Evolutionary conservation across 2,888 invertebrate genomes (phyloP).

Genomic region (Cancer borealis): DNA sequence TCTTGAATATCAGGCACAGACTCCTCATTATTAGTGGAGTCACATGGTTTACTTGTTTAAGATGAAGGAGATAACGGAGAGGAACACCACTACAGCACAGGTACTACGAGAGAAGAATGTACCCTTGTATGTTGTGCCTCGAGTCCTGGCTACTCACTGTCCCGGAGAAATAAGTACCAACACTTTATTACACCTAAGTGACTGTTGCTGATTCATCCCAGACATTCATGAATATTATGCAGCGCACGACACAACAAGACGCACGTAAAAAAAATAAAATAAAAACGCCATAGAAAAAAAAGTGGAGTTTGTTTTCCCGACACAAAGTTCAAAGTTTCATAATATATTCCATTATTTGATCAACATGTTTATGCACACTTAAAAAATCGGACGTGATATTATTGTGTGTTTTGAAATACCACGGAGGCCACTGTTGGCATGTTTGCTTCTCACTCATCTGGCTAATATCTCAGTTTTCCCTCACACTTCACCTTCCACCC

Average conservation of each 20-base stretch:
- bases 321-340: neutral
- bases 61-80: neutral
- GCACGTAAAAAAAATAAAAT: neutral
- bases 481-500: neutral
- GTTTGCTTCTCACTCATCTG: constrained; percentile 15
- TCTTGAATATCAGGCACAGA: neutral
- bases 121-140: neutral
- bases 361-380: constrained; percentile 9
- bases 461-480: neutral
- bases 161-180: neutral
- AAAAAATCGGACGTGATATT: neutral
- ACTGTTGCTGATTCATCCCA: neutral
- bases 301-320: neutral
- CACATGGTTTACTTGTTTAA: neutral
- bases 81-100: neutral
- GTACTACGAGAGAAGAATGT: neutral
- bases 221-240: neutral
- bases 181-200: neutral
- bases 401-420: neutral
- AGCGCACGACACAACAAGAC: neutral
- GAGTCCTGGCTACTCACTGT: neutral
- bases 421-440: neutral
- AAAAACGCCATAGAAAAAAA: neutral
- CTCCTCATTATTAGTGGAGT: neutral
- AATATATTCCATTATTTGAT: neutral